Percentiles rank a stretch among this genome's conserved stretches.
phyloP scores from a whole-genome alignment of 2,113 vertebrate species.

The Chloropsis hardwickii region DNA sequence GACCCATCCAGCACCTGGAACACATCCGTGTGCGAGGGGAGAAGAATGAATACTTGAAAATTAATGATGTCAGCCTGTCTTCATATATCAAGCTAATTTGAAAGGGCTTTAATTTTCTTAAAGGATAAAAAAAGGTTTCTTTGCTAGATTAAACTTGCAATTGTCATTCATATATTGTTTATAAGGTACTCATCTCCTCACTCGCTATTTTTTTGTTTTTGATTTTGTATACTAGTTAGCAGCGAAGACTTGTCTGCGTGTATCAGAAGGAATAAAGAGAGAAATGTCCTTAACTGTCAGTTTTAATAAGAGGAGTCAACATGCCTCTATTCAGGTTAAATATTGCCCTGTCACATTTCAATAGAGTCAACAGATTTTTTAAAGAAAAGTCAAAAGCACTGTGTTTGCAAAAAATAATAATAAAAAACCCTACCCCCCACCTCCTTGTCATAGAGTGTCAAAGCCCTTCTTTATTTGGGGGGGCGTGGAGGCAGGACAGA shows the following conservation, averaged over 20 bases:
- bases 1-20: constrained; percentile 34
- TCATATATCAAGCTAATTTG: constrained; percentile 83
- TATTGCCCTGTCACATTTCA: constrained; percentile 95
- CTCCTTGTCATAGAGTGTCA: constrained; percentile 94
- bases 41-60: constrained; percentile 68
- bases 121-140: constrained; percentile 88
- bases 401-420: constrained; percentile 87
- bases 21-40: background rate
- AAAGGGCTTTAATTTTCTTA: constrained; percentile 87
- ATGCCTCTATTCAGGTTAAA: constrained; percentile 95
- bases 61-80: constrained; percentile 84
- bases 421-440: constrained; percentile 72
- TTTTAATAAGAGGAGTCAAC: constrained; percentile 96
- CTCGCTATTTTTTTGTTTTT: constrained; percentile 91
- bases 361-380: constrained; percentile 96
- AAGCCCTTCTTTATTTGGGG: constrained; percentile 84
- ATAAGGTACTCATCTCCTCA: constrained; percentile 87
- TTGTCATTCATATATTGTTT: constrained; percentile 99
- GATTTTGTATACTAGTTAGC: constrained; percentile 94
- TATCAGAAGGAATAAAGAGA: constrained; percentile 95
- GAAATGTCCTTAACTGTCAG: constrained; percentile 94
- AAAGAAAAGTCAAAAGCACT: constrained; percentile 90
- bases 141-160: constrained; percentile 96
- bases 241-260: constrained; percentile 89
- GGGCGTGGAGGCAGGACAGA: constrained; percentile 79